phyloP scores from a whole-genome alignment of 2,888 invertebrate genomes.

The Schizaphis graminum region DNA sequence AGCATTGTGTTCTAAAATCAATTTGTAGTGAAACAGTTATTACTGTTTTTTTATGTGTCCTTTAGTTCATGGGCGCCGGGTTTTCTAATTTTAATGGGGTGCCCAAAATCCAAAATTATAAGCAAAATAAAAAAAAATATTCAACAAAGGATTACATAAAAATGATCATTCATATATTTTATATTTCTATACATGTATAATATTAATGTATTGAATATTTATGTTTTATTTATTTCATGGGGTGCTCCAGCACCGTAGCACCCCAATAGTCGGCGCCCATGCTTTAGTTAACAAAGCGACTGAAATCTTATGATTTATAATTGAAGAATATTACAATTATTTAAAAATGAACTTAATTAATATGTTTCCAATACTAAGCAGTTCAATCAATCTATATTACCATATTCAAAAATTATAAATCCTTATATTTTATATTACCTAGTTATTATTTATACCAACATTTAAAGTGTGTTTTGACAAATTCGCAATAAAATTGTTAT shows the following conservation, averaged over 20 bases:
- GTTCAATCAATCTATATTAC: too few relatives aligned
- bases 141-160: too few relatives aligned
- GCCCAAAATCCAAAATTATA: too few relatives aligned
- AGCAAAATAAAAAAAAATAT: too few relatives aligned
- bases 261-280: too few relatives aligned
- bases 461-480: background rate
- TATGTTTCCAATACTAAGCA: background rate
- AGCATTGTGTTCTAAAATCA: background rate
- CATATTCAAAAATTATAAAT: background rate
- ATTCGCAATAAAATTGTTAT: background rate
- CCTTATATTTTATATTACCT: background rate
- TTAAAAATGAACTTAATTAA: background rate
- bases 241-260: too few relatives aligned
- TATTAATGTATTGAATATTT: too few relatives aligned
- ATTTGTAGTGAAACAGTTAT: background rate
- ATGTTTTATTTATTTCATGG: too few relatives aligned
- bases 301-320: background rate
- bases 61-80: too few relatives aligned
- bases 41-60: background rate
- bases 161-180: too few relatives aligned
- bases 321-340: background rate
- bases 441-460: background rate
- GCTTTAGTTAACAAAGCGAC: background rate
- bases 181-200: too few relatives aligned
- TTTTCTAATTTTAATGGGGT: too few relatives aligned